phyloP scores from a whole-genome alignment of 1,140 invertebrate genomes.

The Plodia interpunctella region DNA sequence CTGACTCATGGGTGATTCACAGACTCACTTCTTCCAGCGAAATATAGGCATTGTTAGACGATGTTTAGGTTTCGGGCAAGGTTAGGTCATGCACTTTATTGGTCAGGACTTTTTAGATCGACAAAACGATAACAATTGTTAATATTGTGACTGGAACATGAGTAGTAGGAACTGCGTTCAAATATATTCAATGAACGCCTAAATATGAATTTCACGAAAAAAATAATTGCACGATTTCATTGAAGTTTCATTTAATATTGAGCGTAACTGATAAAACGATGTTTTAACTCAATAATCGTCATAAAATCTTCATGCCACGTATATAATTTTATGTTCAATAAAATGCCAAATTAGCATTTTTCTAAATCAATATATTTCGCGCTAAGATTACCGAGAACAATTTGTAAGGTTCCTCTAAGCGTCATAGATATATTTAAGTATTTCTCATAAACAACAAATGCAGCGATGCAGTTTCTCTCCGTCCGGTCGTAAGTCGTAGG shows the following conservation, averaged over 20 bases:
- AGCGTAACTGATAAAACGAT: too few species aligned
- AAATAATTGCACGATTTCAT: too few species aligned
- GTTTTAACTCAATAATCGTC: too few species aligned
- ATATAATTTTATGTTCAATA: not conserved
- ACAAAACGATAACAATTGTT: too few species aligned
- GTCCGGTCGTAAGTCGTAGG: conserved; percentile 1
- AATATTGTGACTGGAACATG: too few species aligned
- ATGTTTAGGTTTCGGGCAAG: not conserved
- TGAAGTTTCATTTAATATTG: too few species aligned
- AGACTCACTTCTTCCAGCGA: not conserved
- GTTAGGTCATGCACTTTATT: not conserved
- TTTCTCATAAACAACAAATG: conserved; percentile 5
- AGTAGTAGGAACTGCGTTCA: too few species aligned
- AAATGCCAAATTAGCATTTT: not conserved
- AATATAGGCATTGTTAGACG: not conserved
- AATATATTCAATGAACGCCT: too few species aligned
- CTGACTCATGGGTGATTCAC: not conserved
- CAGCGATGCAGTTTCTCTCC: conserved; percentile 5
- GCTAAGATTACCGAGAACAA: not conserved
- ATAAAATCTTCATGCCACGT: too few species aligned
- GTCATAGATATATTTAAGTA: conserved; percentile 1
- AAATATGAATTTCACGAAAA: too few species aligned
- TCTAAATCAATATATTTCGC: not conserved
- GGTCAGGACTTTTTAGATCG: not conserved
- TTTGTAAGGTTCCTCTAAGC: not conserved